Percentiles rank a stretch among this genome's conserved stretches.
Conservation (phyloP, 2,888 invertebrate species). For the Pristionchus arcanus region DNA sequence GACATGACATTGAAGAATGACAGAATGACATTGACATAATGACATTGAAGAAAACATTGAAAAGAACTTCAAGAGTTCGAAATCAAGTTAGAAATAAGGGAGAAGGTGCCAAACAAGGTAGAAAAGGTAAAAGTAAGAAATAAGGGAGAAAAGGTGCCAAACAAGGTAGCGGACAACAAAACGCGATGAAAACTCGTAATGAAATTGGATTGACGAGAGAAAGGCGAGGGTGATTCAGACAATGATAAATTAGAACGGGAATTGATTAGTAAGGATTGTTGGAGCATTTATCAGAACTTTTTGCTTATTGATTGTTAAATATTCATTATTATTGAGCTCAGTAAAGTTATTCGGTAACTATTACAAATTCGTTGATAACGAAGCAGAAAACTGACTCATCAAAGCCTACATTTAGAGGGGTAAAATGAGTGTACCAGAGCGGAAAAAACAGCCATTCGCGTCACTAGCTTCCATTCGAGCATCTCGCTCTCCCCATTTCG, state of each 20-base stretch:
- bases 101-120: neutral
- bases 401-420: neutral
- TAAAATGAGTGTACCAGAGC: neutral
- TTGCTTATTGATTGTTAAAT: neutral
- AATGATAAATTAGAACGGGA: neutral
- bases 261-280: neutral
- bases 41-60: no score
- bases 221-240: neutral
- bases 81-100: no score
- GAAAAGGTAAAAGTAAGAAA: no score
- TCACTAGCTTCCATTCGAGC: neutral
- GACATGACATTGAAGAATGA: no score
- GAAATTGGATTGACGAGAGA: slow-evolving; percentile 5
- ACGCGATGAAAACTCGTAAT: neutral
- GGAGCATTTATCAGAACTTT: no score
- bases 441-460: neutral
- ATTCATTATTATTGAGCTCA: no score
- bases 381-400: neutral
- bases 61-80: no score
- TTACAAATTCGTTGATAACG: neutral
- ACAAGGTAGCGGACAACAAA: neutral
- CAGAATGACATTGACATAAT: no score
- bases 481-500: no score
- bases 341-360: neutral
- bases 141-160: neutral